These are phyloP conservation scores for Xestia sexstrigata DNA, from an alignment of 2,888 invertebrate species.

Conservation along the genomic window DNA sequence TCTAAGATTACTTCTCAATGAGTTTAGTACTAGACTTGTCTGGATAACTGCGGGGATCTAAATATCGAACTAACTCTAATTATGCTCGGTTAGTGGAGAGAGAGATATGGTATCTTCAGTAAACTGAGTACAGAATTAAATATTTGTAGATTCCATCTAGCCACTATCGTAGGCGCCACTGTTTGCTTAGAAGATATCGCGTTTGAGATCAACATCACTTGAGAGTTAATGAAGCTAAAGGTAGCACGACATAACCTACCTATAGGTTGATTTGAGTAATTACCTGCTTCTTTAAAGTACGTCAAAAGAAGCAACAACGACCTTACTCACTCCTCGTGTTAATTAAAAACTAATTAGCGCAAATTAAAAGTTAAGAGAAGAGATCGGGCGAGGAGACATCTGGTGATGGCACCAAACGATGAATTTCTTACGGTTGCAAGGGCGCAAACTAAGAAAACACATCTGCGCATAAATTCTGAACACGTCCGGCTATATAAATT, in stretches of 20 bases:
- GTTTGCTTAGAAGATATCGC: conserved; percentile 18
- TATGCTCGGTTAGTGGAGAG: conserved; percentile 10
- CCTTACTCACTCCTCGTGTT: conserved; percentile 30
- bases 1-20: conserved; percentile 77
- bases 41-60: conserved; percentile 22
- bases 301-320: conserved; percentile 10
- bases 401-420: conserved; percentile 71
- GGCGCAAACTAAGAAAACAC: conserved; percentile 83
- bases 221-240: conserved; percentile 10
- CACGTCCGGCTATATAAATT: conserved; percentile 88
- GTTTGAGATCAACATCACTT: conserved; percentile 16
- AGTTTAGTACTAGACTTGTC: conserved; percentile 66
- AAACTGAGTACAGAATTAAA: conserved; percentile 16
- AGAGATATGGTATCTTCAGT: conserved; percentile 20
- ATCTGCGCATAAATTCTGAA: conserved; percentile 85
- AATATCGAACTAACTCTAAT: conserved; percentile 42
- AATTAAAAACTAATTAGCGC: conserved; percentile 62
- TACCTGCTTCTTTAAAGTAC: neutral
- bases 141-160: conserved; percentile 17
- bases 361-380: conserved; percentile 55
- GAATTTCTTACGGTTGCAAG: conserved; percentile 75
- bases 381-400: conserved; percentile 70
- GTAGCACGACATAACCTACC: neutral
- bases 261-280: neutral
- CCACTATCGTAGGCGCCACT: conserved; percentile 9